Conservation (phyloP, 2,888 invertebrate genomes). For the Epistrophella euchroma region DNA sequence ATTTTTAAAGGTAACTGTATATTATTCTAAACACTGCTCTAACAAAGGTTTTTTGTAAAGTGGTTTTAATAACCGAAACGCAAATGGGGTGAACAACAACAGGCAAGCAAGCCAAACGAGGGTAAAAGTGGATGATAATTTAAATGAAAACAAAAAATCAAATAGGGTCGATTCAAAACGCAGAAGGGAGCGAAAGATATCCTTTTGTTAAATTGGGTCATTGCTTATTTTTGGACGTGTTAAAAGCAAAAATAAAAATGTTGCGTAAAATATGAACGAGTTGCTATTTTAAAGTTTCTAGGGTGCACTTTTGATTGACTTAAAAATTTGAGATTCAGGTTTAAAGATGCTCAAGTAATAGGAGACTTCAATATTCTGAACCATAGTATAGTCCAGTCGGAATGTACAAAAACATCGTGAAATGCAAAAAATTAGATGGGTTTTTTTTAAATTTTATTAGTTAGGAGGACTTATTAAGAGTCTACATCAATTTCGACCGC, state of each 20-base stretch:
- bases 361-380: too few species aligned
- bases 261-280: constrained; percentile 23
- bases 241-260: constrained; percentile 35
- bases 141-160: constrained; percentile 29
- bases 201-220: constrained; percentile 20
- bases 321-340: too few species aligned
- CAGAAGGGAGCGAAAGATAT: constrained; percentile 5
- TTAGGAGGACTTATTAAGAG: too few species aligned
- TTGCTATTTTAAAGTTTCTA: constrained; percentile 11
- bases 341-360: too few species aligned
- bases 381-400: too few species aligned
- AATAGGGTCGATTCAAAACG: constrained; percentile 33
- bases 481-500: too few species aligned
- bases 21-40: constrained; percentile 16
- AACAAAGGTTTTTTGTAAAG: constrained; percentile 49
- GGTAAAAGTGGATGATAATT: constrained; percentile 34
- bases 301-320: too few species aligned
- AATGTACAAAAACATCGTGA: too few species aligned
- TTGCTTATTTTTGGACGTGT: constrained; percentile 43
- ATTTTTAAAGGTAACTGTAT: constrained; percentile 16
- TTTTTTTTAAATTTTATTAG: too few species aligned
- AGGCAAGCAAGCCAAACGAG: constrained; percentile 18
- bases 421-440: too few species aligned
- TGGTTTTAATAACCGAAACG: constrained; percentile 54
- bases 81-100: constrained; percentile 64